Evolutionary conservation across 2,113 vertebrate species (phyloP).

Genomic region (Nannobrachium achirus): DNA sequence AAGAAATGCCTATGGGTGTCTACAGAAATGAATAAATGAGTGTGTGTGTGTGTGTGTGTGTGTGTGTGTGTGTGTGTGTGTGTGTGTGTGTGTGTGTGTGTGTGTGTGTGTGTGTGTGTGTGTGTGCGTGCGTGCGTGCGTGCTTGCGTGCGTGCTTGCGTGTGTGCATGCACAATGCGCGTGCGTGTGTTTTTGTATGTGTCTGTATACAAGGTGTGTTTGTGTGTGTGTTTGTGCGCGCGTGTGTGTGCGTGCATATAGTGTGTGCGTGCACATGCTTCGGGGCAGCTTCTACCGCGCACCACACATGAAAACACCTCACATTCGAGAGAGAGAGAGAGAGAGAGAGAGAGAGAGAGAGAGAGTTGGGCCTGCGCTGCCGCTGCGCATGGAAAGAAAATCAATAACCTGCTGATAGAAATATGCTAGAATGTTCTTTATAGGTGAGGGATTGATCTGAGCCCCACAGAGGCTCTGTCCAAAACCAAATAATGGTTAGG

Average conservation of each 20-base stretch:
- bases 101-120: conserved; percentile 25
- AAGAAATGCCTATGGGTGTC: conserved; percentile 74
- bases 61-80: conserved; percentile 5
- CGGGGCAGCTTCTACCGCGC: conserved; percentile 67
- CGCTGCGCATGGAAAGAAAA: conserved; percentile 75
- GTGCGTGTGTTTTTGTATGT: conserved; percentile 18
- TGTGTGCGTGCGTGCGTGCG: conserved; percentile 27
- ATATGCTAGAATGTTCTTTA: conserved; percentile 79
- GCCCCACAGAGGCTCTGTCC: conserved; percentile 73
- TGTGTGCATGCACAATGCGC: too few relatives aligned
- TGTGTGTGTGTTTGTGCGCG: conserved; percentile 10
- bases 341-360: too few relatives aligned
- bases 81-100: conserved; percentile 24
- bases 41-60: conserved; percentile 19
- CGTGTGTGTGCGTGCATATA: conserved; percentile 22
- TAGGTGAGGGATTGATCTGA: conserved; percentile 81
- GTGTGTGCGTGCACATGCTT: conserved; percentile 57
- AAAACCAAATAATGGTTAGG: conserved; percentile 82
- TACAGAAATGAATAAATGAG: conserved; percentile 76
- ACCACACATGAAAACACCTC: conserved; percentile 72
- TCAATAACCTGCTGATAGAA: conserved; percentile 82
- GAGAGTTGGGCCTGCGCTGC: too few relatives aligned
- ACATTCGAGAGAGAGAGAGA: conserved; percentile 62
- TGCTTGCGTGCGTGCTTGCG: conserved; percentile 39
- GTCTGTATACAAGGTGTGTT: conserved; percentile 6